Conservation (phyloP, 2,113 vertebrate genomes). For the Myrmecophaga tridactyla region DNA sequence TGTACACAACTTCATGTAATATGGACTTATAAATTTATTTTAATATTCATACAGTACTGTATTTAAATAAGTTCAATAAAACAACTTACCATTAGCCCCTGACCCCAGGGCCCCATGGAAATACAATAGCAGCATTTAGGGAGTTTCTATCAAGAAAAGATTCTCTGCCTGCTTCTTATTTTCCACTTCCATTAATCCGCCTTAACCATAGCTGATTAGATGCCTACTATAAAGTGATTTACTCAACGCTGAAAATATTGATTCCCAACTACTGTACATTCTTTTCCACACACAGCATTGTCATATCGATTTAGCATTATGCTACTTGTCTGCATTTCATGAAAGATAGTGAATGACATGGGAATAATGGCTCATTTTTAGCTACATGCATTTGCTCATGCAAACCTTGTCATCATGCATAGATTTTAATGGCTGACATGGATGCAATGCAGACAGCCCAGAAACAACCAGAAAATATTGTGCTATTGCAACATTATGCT, state of each 20-base stretch:
- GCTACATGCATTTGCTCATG: conserved; percentile 83
- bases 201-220: conserved; percentile 63
- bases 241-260: conserved; percentile 63
- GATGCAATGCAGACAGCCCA: conserved; percentile 89
- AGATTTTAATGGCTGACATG: conserved; percentile 82
- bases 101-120: background rate
- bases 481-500: conserved; percentile 84
- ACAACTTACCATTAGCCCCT: conserved; percentile 65
- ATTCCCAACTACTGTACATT: conserved; percentile 46
- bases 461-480: conserved; percentile 89
- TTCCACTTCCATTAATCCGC: conserved; percentile 47
- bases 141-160: conserved; percentile 54
- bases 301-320: conserved; percentile 68
- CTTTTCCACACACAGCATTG: conserved; percentile 63
- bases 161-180: conserved; percentile 40
- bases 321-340: conserved; percentile 71
- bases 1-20: background rate
- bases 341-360: conserved; percentile 77
- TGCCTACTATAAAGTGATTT: conserved; percentile 52
- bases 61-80: background rate
- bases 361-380: conserved; percentile 79
- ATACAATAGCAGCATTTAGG: conserved; percentile 22
- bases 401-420: conserved; percentile 84
- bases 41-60: background rate
- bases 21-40: background rate